Evolutionary conservation across 2,113 vertebrate genomes (phyloP), one percentile per base, ranked within the genome.

Genomic region (Garra rufa): DNA sequence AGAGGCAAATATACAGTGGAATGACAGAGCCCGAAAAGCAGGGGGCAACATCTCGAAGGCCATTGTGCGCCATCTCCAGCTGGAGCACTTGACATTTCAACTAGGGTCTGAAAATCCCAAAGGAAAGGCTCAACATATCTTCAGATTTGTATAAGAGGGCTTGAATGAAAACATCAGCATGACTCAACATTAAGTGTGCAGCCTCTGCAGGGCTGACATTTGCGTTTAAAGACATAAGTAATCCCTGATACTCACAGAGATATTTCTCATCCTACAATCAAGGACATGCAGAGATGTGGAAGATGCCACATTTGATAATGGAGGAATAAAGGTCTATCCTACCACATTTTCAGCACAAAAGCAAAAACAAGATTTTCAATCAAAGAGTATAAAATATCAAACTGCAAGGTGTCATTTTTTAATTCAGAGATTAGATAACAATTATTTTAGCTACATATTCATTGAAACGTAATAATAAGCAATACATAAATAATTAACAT

Each of bases 31-130:
- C 24, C 9, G 4, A 57, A 71, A 24, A 55, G 30, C 71, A 73
- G 73, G 50, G 55, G 86, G 74, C 76, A 83, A 83, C 15, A 30
- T 67, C 83, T 73, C 43, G 7, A 38, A 76, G 76, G 70, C 79
- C 41, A 83, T 46, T 79, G 63, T 38, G 61, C 41, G 4, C n/a
- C 43, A 48, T 88, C 63, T 86, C 85, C 75, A 57, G 71, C 85
- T 83, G 86, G 71, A 86, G 75, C 80, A 83, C 81, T 89, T 88
- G 86, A 90, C 89, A 90, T 90, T 88, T 90, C 85, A 86, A 83
- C 59, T 55, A 78, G 75, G 80, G 79, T 89, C 86, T 83, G 76
- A 75, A 88, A 88, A 86, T 88, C 84, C 77, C 63, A 48, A 41
- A 67, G 81, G 79, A 52, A 86, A 86, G 73, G 71, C 34, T 65